Evolutionary conservation across 2,888 invertebrate species (phyloP).

Genomic region (Bimastos eiseni): DNA sequence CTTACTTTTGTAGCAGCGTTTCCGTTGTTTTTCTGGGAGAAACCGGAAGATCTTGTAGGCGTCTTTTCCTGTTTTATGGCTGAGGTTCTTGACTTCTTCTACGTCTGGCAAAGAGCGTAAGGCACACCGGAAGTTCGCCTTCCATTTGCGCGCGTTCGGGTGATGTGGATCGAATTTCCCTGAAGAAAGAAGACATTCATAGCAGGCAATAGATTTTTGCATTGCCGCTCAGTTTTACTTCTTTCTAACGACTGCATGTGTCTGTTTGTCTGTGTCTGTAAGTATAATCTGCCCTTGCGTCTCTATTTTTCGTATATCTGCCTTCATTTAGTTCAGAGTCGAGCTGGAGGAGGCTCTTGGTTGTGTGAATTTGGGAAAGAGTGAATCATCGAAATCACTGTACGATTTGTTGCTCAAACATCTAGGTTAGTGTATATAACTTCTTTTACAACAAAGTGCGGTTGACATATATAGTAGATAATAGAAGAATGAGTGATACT

Average conservation of each 20-base stretch:
- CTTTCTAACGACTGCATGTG: not conserved
- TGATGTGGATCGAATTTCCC: conserved; percentile 26
- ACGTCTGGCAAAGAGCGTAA: conserved; percentile 56
- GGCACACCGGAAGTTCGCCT: conserved; percentile 59
- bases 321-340: not conserved
- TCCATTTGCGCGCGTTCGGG: conserved; percentile 47
- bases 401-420: not conserved
- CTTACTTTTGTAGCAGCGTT: conserved; percentile 17
- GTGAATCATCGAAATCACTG: not conserved
- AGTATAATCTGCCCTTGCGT: not conserved
- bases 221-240: not conserved
- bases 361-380: not conserved
- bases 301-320: not conserved
- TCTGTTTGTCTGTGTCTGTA: not conserved
- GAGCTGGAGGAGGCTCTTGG: not conserved
- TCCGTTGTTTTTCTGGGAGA: conserved; percentile 29
- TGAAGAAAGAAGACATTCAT: not conserved
- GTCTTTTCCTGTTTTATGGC: conserved; percentile 31
- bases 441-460: not conserved
- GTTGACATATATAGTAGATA: not conserved
- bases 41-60: conserved; percentile 33
- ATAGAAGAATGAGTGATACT: not conserved
- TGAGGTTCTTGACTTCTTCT: conserved; percentile 44
- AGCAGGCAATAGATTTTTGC: not conserved
- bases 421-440: not conserved